Evolutionary conservation across 2,888 invertebrate genomes (phyloP), one percentile per base, ranked within the genome.

Genomic region (Limnephilus rhombicus): DNA sequence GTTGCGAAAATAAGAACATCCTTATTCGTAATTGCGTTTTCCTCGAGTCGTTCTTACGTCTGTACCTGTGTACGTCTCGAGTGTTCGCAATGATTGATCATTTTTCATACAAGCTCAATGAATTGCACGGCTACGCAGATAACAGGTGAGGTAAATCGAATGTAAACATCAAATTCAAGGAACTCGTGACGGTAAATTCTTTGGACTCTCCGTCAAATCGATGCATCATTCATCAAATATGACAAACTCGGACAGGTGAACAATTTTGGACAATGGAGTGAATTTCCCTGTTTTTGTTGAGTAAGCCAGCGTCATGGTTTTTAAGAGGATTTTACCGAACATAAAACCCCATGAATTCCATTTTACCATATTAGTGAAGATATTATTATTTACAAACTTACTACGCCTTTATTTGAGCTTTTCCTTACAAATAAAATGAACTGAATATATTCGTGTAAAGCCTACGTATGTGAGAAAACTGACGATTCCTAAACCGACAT

Each of bases 81-180:
- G 31, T 85, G 41, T 85, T 85, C 41, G 41, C 24, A 41, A 85
- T 41, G 85, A 85, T 85, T 85, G 41, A 85, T 85, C 9, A 41
- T 24, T 85, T 37, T 85, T 37, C 85, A 85, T 41, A 85, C 18
- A 41, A 29, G n/a, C 34, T 85, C 85, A 41, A 34, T 85, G 34
- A 34, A 68, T 68, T 68, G 68, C 68, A 68, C 7, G 5, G 68
- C 24, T 68, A 34, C 82, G 34, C 82, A 83, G 82, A 18, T 18
- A 83, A 31, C 31, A n/a, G 11, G n/a, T n/a, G n/a, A 86, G 41
- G 45, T 86, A 86, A 86, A 29, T 49, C 45, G 49, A 41, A 49
- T 53, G 86, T 49, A 86, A 86, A 86, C 45, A 12, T 86, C 2
- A 86, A 41, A 45, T 86, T 86, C 86, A 29, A 45, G n/a, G 86